Percentiles rank a stretch among this genome's conserved stretches.
These are phyloP conservation scores for Platyscapa corneri DNA, from an alignment of 1,140 invertebrate genomes.

Conservation along the genomic window DNA sequence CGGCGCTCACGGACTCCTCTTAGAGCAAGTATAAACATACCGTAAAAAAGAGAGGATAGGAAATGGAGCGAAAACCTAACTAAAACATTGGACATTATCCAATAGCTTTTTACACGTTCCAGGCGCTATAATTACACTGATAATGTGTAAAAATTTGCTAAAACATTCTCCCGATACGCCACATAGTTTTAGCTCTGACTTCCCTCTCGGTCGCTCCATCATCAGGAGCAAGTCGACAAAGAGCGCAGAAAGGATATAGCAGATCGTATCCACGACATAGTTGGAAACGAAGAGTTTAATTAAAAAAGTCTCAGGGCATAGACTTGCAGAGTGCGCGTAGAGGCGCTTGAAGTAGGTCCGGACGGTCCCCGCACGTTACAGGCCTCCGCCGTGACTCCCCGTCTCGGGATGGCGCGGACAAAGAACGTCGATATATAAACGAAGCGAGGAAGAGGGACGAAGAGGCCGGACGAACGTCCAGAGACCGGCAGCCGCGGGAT, in stretches of 20 bases:
- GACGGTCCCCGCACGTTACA: neutral
- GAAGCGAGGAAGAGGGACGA: neutral
- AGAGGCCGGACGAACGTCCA: neutral
- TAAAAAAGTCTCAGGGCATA: conserved; percentile 53
- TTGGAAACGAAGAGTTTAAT: conserved; percentile 52
- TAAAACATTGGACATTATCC: neutral
- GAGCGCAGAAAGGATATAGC: conserved; percentile 2
- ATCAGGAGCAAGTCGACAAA: conserved; percentile 33
- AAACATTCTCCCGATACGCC: conserved; percentile 34
- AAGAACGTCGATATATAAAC: conserved; percentile 38
- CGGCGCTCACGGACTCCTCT: too few species aligned
- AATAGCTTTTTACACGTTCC: neutral
- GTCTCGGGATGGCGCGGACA: neutral
- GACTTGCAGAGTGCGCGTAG: conserved; percentile 43
- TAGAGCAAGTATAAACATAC: neutral
- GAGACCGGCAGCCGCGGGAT: conserved; percentile 29
- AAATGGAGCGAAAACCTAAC: neutral
- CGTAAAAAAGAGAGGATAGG: neutral
- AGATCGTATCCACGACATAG: conserved; percentile 37
- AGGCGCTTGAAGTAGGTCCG: conserved; percentile 43
- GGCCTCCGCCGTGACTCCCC: neutral
- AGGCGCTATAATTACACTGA: conserved; percentile 12
- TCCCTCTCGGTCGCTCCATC: neutral
- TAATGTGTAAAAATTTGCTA: conserved; percentile 38
- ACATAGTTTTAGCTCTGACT: neutral